Evolutionary conservation across 2,888 invertebrate species (phyloP).

Genomic region (Pseudococcus jackbeardsleyi): DNA sequence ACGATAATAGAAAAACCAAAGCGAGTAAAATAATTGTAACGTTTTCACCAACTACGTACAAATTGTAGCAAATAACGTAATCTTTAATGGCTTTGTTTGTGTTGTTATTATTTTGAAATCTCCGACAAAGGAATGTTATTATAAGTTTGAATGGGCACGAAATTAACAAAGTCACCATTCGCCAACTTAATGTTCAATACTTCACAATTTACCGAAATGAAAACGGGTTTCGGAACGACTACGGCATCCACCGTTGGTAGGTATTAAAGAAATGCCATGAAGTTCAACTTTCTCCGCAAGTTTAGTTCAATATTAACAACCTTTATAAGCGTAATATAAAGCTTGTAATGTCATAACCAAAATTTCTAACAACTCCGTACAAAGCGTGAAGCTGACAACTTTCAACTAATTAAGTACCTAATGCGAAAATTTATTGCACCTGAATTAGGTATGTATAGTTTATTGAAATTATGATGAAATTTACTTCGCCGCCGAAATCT

Average conservation of each 20-base stretch:
- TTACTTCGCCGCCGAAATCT: background rate
- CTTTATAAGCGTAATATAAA: conserved; percentile 40
- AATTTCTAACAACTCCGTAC: conserved; percentile 39
- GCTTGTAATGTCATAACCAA: conserved; percentile 54
- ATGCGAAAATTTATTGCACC: conserved; percentile 35
- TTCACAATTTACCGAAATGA: conserved; percentile 15
- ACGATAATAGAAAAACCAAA: conserved; percentile 17
- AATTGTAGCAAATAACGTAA: conserved; percentile 21
- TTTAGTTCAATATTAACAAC: conserved; percentile 51
- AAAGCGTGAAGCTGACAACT: conserved; percentile 44
- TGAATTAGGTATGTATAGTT: background rate
- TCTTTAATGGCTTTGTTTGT: conserved; percentile 27
- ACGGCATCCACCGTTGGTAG: background rate
- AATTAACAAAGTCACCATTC: conserved; percentile 43
- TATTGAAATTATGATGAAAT: conserved; percentile 31
- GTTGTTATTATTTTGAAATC: conserved; percentile 45
- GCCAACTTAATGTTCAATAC: conserved; percentile 30
- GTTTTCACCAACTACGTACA: background rate
- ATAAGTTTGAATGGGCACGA: conserved; percentile 30
- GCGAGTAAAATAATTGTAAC: conserved; percentile 24
- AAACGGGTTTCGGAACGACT: conserved; percentile 19
- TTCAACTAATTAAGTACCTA: conserved; percentile 42
- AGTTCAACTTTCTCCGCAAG: conserved; percentile 22
- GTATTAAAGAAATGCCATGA: conserved; percentile 41
- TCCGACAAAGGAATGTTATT: conserved; percentile 30